phyloP scores from a whole-genome alignment of 2,888 invertebrate species.

The Aplocera efformata region DNA sequence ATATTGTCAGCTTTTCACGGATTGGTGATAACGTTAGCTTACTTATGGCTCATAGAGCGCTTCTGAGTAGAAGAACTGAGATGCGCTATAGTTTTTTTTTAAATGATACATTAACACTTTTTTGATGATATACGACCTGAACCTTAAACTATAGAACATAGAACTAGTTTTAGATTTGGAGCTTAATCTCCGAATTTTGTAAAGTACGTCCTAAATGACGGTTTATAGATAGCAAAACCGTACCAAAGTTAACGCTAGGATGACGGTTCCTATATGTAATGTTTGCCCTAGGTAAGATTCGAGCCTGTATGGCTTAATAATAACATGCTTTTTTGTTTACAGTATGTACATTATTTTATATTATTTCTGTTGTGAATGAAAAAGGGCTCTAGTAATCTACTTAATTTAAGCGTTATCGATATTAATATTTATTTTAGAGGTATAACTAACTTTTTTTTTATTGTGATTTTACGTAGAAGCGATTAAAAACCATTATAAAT shows the following conservation, averaged over 20 bases:
- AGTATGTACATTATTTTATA: neutral
- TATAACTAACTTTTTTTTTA: neutral
- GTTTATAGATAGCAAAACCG: slow-evolving; percentile 15
- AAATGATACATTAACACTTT: no score
- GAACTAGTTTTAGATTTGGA: slow-evolving; percentile 20
- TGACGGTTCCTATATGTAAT: slow-evolving; percentile 32
- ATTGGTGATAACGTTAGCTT: slow-evolving; percentile 19
- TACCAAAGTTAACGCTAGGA: slow-evolving; percentile 37
- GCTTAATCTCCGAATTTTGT: slow-evolving; percentile 11
- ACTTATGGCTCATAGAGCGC: slow-evolving; percentile 29
- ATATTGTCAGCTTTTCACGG: slow-evolving; percentile 12
- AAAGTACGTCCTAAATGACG: slow-evolving; percentile 21
- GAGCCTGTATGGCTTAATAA: slow-evolving; percentile 19
- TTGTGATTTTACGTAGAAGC: neutral
- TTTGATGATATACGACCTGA: no score
- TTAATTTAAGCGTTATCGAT: neutral
- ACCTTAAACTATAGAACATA: slow-evolving; percentile 6
- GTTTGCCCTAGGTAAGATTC: slow-evolving; percentile 41
- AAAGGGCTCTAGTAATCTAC: neutral
- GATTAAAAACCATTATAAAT: slow-evolving; percentile 4
- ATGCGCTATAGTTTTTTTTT: neutral
- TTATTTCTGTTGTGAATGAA: slow-evolving; percentile 3
- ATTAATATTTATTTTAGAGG: slow-evolving; percentile 1
- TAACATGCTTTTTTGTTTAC: slow-evolving; percentile 4
- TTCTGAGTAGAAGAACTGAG: slow-evolving; percentile 16